Base-by-base conservation (phyloP, 2,888 invertebrate species). In the Calliopum simillimum region DNA sequence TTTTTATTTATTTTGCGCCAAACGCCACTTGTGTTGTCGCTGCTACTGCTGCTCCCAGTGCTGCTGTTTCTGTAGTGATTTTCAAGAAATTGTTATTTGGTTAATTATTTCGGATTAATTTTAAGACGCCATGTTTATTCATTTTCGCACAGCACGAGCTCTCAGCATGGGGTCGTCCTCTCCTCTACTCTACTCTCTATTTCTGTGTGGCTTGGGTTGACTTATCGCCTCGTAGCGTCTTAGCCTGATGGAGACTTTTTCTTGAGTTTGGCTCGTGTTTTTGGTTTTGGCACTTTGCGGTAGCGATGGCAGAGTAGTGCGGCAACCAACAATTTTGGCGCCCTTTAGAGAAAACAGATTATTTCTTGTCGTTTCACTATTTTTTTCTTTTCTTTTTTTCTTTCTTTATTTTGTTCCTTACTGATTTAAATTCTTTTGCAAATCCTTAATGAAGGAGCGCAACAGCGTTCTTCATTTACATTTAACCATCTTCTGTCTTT, bases 81-180 rank as follows among this genome's bases (percentile, higher is more conserved):
- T 76, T 72, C 65, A 63, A 71, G 71, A 75, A 76, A 73, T 74
- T 73, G 68, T 76, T 76, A 76, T 76, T 74, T 75, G 76, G 75
- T 75, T 75, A 77, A 76, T 77, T 75, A 76, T 76, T 74, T 76
- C 64, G 74, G 73, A 75, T 73, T 76, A 76, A 73, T 72, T 75
- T 72, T 69, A 71, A 73, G 70, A 71, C 73, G 66, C 71, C 69
- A 72, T 73, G 74, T 74, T 76, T 74, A 74, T 73, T 77, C 71
- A 75, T 75, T 76, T 68, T 56, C 59, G 67, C 77, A 59, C 77
- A 70, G 74, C 73, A 65, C 64, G 77, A 69, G 71, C 53, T 69
- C 73, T 11, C 76, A 74, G 58, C 67, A 21, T 19, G 55, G 13
- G n/a, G 23, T 11, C 23, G 65, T n/a, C 55, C 16, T 14, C 58